A percentile compares a stretch with the other conserved stretches of the same genome.
phyloP scores from a whole-genome alignment of 2,888 invertebrate species.

The Graphium colonna region DNA sequence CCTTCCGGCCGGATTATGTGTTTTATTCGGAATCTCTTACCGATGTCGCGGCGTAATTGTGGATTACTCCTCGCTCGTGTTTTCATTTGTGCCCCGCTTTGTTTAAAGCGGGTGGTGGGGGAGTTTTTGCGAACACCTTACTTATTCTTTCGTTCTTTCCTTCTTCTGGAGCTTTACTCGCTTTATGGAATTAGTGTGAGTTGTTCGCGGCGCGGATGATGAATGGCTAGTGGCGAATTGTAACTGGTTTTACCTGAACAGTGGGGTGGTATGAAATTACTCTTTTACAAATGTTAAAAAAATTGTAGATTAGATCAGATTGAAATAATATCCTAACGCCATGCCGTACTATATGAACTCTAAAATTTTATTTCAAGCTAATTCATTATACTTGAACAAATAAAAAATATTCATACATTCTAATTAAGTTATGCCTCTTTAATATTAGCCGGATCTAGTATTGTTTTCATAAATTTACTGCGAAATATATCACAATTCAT shows the following conservation, averaged over 20 bases:
- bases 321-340: no score
- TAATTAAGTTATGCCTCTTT: no score
- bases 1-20: conserved; percentile 57
- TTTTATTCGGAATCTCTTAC: conserved; percentile 72
- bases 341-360: no score
- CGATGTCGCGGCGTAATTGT: conserved; percentile 73
- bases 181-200: conserved; percentile 9
- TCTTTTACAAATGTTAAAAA: no score
- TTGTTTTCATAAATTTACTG: no score
- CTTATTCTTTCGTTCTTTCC: conserved; percentile 10
- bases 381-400: no score
- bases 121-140: conserved; percentile 21
- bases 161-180: background rate
- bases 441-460: no score
- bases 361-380: no score
- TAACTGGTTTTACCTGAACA: background rate
- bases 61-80: conserved; percentile 65
- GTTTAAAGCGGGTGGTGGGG: conserved; percentile 20
- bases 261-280: no score
- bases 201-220: conserved; percentile 1
- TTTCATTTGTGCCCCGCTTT: conserved; percentile 55
- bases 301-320: no score
- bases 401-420: no score
- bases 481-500: no score
- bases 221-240: background rate